Base-by-base conservation (phyloP, 2,113 vertebrate species). In the Chascanopsetta lugubris region DNA sequence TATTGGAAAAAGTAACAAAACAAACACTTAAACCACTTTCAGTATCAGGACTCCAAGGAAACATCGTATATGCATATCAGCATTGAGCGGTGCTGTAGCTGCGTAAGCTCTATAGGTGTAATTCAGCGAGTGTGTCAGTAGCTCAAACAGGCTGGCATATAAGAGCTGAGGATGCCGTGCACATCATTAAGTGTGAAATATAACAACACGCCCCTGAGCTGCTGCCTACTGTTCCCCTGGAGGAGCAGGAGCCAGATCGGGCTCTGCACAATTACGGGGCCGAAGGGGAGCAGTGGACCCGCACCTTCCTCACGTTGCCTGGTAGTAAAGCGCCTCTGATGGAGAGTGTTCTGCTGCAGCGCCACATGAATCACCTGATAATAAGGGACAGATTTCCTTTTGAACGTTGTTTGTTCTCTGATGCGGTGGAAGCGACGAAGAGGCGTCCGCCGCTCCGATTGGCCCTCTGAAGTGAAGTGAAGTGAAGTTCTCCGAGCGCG, bases 101-200 rank as follows among this genome's bases (percentile, higher is more conserved):
- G 57, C 32, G 57, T 78, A 76, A 68, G 42, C 50, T 77, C 47
- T 74, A 73, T 68, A 78, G 45, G 66, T 79, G 48, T 75, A 85
- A 87, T 85, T 88, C 75, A 61, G 70, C 75, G 64, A 54, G 62
- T 56, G 54, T 87, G 71, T 79, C 67, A 77, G 71, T 47, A 77
- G 79, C 83, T 85, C 85, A 85, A 90, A 89, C 83, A 86, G 83
- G 82, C 74, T 64, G 61, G 72, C 72, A 85, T 79, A 87, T 85
- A 88, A 83, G 80, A 86, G 68, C 77, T 42, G 68, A 79, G 78
- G 77, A 87, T 70, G 78, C 82, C 83, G 87, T 63, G 79, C 82
- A 84, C 87, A 86, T 91, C 86, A 88, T 88, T 88, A 90, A 88
- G 88, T 86, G 85, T 89, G 89, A 90, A 89, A 91, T 90, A 90